Conservation (phyloP, 2,797 vertebrate species). For the Gallirallus australis region DNA sequence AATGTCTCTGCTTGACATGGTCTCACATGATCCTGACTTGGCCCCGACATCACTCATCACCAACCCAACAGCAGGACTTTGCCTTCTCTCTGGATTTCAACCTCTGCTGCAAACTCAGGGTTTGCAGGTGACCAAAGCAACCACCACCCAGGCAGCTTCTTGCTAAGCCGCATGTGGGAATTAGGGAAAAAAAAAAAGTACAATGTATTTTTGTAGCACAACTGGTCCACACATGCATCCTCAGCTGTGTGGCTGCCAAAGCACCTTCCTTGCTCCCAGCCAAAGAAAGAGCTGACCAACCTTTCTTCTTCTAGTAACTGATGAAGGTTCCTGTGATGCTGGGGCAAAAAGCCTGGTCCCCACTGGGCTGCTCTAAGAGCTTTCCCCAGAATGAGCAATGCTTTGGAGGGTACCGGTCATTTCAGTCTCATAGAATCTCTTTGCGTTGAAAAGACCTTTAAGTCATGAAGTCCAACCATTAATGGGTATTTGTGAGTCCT, state of each 20-base stretch:
- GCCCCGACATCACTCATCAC: neutral
- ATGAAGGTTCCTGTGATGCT: neutral
- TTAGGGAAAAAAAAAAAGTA: neutral
- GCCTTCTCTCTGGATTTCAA: neutral
- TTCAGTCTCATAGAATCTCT: too few relatives aligned
- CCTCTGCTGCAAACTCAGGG: neutral
- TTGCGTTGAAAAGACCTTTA: too few relatives aligned
- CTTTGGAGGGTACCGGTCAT: rapidly evolving
- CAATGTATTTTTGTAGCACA: neutral
- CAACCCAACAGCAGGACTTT: neutral
- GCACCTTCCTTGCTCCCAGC: neutral
- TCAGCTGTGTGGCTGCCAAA: rapidly evolving
- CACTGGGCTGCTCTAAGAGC: neutral
- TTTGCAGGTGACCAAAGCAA: neutral
- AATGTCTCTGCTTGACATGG: neutral
- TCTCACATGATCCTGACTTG: neutral
- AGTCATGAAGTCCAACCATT: too few relatives aligned
- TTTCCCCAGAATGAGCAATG: neutral
- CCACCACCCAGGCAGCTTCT: too few relatives aligned
- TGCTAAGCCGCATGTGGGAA: neutral
- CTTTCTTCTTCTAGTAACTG: neutral
- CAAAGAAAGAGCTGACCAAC: neutral
- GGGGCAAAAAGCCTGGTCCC: neutral
- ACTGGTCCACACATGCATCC: neutral
- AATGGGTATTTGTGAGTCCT: rapidly evolving